Base-by-base conservation (phyloP, 1,140 invertebrate genomes). In the Pissodes strobi region DNA sequence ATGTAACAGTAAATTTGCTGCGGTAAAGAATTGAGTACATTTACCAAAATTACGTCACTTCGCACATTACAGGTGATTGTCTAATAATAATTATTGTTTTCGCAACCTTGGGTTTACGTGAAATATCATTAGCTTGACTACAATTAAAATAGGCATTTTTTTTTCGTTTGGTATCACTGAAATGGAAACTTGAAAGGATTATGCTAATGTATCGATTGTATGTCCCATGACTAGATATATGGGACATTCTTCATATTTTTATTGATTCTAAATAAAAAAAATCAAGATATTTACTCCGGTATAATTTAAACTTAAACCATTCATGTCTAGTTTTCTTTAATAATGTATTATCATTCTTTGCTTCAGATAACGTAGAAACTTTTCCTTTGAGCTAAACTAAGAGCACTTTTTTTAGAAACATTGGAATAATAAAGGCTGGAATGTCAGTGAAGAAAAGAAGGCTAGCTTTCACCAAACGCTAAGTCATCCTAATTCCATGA, bases 31-130 rank as follows among this genome's bases (percentile, higher is more conserved):
- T 27, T 30, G 25, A 5, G 25, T 27, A 27, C 3, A 27, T 27
- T 52, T 30, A 59, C 23, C 39, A 61, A 59, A 51, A 39, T 61
- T 61, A 61, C 58, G 46, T 61, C 58, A 61, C 46, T 61, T 61
- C n/a, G 38, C 58, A 61, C 58, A 61, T 63, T 56, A 63, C 60
- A 53, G 60, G 60, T 55, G 60, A 63, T 63, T 63, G 60, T 63
- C 27, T 61, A 63, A 63, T 63, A 56, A 49, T 57, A 23, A 25
- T 61, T 53, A 27, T 64, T 64, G 46, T 64, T 64, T 53, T 22
- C 18, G 22, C 15, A 49, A 48, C 62, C 62, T 64, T 64, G 62
- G 49, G 10, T 30, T 15, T 21, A 52, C 6, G 13, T 57, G 52
- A 57, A 57, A 64, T 57, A 64, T 57, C 55, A 64, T 64, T 64